phyloP scores from a whole-genome alignment of 2,113 vertebrate species.

The Chiloscyllium plagiosum region DNA sequence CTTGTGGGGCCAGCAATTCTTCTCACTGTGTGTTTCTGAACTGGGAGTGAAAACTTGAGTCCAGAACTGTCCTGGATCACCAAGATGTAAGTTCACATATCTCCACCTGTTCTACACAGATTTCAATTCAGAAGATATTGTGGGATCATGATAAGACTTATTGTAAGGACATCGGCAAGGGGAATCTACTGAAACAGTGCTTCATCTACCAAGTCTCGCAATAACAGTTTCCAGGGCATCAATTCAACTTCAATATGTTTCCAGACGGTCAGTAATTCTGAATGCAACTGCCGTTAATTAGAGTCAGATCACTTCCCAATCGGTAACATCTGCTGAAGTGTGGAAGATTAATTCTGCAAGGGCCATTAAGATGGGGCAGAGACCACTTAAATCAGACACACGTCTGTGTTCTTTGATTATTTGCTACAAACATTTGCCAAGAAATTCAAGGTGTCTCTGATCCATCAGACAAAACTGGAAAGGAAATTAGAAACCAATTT shows the following conservation, averaged over 20 bases:
- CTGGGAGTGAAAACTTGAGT: too few species aligned
- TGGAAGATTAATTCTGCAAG: not conserved
- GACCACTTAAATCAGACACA: not conserved
- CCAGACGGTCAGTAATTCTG: not conserved
- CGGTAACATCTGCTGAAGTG: not conserved
- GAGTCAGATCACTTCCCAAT: not conserved
- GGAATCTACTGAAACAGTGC: not conserved
- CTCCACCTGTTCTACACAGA: not conserved
- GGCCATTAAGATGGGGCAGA: not conserved
- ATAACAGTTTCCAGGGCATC: not conserved
- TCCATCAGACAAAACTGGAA: not conserved
- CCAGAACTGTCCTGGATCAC: too few species aligned
- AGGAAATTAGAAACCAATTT: conserved; percentile 33
- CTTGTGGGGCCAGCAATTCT: too few species aligned
- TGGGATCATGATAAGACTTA: not conserved
- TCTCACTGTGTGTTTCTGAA: too few species aligned
- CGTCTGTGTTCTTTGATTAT: conserved; percentile 1
- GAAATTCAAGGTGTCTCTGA: not conserved
- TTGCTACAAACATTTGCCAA: conserved; percentile 16
- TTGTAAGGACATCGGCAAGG: not conserved
- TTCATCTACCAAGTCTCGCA: not conserved
- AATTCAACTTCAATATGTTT: not conserved
- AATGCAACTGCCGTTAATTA: not conserved
- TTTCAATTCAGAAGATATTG: too few species aligned
- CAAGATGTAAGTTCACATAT: too few species aligned